Conservation (phyloP, 2,113 vertebrate genomes). For the Clarias macrocephalus region DNA sequence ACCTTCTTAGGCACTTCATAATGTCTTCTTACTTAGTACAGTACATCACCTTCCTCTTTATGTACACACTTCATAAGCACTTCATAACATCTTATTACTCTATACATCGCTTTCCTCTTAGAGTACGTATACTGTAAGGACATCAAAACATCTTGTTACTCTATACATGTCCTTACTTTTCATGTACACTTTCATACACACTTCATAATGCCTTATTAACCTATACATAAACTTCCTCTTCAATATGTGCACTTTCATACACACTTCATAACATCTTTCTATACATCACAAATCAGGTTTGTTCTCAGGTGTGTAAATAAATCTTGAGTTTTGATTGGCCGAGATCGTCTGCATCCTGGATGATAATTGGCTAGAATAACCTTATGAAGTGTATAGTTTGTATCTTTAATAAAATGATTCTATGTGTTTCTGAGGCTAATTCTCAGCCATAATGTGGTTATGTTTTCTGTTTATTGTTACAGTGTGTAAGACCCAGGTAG, state of each 20-base stretch:
- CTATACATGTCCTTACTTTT: not conserved
- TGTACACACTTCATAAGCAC: no score
- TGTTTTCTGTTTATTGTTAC: constrained; percentile 46
- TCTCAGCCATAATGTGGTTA: not conserved
- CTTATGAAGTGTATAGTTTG: not conserved
- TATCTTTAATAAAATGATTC: not conserved
- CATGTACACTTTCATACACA: not conserved
- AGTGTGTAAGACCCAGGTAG: constrained; percentile 90
- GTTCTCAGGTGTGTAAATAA: no score
- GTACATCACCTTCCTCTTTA: no score
- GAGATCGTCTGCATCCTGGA: no score
- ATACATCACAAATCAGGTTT: no score
- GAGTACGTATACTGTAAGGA: no score
- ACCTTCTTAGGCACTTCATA: no score
- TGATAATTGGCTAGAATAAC: not conserved
- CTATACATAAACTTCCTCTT: not conserved
- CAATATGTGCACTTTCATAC: not conserved
- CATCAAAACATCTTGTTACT: not conserved
- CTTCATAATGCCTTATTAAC: not conserved
- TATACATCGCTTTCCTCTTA: no score
- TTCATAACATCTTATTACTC: no score
- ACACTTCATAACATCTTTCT: not conserved
- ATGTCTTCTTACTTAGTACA: no score
- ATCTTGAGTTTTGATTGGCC: no score
- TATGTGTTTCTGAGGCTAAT: not conserved